Conservation (phyloP, 1,140 invertebrate genomes). For the Littorina saxatilis region DNA sequence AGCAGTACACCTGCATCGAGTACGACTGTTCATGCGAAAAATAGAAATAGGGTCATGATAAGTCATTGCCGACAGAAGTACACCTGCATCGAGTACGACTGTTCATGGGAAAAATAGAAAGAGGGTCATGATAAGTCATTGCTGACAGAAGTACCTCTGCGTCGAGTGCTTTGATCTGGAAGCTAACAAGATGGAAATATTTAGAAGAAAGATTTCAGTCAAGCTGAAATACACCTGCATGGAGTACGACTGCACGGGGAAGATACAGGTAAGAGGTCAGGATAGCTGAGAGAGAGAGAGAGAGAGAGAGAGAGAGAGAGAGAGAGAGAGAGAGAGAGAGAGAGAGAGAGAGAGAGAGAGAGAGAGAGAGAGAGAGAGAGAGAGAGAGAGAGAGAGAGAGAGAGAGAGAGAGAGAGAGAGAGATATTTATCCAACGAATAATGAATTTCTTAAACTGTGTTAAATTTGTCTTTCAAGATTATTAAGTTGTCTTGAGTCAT, state of each 20-base stretch:
- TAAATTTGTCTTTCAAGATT: no score
- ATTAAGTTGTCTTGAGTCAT: no score
- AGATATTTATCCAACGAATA: no score
- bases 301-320: no score
- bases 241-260: conserved; percentile 87
- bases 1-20: conserved; percentile 97
- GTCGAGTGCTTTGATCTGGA: no score
- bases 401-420: no score
- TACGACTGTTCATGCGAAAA: conserved; percentile 83
- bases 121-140: conserved; percentile 73
- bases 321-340: no score
- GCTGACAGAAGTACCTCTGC: conserved; percentile 86
- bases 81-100: conserved; percentile 98
- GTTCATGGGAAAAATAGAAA: neutral
- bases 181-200: neutral
- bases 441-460: no score
- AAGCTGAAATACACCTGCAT: conserved; percentile 86
- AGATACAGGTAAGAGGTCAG: neutral
- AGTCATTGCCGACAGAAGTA: conserved; percentile 88
- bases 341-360: no score
- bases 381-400: no score
- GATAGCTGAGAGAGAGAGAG: no score
- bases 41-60: neutral
- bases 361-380: no score
- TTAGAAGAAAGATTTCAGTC: neutral